Base-by-base conservation (phyloP, 2,888 invertebrate species). In the Desoria tigrina region DNA sequence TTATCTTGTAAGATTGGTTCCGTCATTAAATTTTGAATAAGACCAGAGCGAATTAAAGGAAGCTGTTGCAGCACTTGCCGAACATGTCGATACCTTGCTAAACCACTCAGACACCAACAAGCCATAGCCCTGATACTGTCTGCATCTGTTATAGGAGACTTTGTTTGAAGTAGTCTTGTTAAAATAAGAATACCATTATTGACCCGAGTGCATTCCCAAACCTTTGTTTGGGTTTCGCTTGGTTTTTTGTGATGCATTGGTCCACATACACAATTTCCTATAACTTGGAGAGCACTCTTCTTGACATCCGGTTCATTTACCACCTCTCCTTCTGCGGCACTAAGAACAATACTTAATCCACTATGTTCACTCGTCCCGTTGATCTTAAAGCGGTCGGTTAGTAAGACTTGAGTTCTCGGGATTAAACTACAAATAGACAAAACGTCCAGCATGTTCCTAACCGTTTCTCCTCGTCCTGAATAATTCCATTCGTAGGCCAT, bases 1-100 rank as follows among this genome's bases (percentile, higher is more conserved):
- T 95, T 96, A 81, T 99, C 98, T 82, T 96, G 95, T 1, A 97
- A 84, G 68, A 99, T 93, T 14, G 98, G 98, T 81, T 97, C 96
- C 61, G 93, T 89, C 92, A 97, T 96, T 62, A 98, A 81, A 73
- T 86, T 90, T 90, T 82, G 6, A 81, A 82, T 59, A 60, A 74
- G 81, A n/a, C 72, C 74, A 6, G 71, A 65, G 3, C 68, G 61
- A 21, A 73, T 69, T 32, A 74, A 55, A 9, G 74, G 74, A 11
- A 74, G 42, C 60, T 73, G 71, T 28, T 73, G 71, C 1, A 74
- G 67, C 1, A 74, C 71, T 64, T 74, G 74, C n/a, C 73, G 61
- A 11, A 74, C 67, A n/a, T 69, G 68, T 32, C 63, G 92, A 62
- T 92, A 93, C n/a, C 97, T 84, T 0, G 96, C 92, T 37, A 99